A percentile compares a stretch with the other conserved stretches of the same genome.
phyloP scores from a whole-genome alignment of 1,140 invertebrate genomes.

The Diabrotica undecimpunctata region DNA sequence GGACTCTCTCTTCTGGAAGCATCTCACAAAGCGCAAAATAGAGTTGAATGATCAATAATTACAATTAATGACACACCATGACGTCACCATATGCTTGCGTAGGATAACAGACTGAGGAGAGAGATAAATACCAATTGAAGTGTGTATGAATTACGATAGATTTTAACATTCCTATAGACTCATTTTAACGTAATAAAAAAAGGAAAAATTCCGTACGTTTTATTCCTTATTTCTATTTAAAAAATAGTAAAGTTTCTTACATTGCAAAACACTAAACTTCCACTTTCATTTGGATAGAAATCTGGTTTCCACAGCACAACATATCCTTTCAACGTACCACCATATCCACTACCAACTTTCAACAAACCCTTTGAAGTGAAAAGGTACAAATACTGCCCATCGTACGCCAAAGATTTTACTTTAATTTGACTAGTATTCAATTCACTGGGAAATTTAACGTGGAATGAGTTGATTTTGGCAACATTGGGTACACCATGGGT shows the following conservation, averaged over 20 bases:
- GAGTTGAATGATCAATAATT: too few relatives aligned
- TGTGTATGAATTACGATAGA: too few relatives aligned
- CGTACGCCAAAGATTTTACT: constrained; percentile 70
- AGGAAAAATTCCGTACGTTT: too few relatives aligned
- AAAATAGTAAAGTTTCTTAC: constrained; percentile 49
- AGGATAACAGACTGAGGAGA: too few relatives aligned
- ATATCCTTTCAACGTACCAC: constrained; percentile 83
- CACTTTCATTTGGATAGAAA: constrained; percentile 72
- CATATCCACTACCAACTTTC: constrained; percentile 91
- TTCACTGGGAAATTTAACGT: constrained; percentile 50
- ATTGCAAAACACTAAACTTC: constrained; percentile 82
- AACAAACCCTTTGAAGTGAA: constrained; percentile 73
- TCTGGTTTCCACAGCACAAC: constrained; percentile 77
- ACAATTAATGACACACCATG: too few relatives aligned
- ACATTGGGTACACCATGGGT: constrained; percentile 79
- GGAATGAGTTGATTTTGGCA: constrained; percentile 72
- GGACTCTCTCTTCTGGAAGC: too few relatives aligned
- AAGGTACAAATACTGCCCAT: constrained; percentile 86
- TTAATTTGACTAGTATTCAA: constrained; percentile 47
- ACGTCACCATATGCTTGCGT: too few relatives aligned
- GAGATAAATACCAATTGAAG: too few relatives aligned
- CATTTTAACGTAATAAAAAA: too few relatives aligned
- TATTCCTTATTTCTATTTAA: too few relatives aligned
- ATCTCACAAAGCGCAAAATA: too few relatives aligned
- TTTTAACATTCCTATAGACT: too few relatives aligned